A percentile compares a stretch with the other conserved stretches of the same genome.
phyloP scores from a whole-genome alignment of 2,888 invertebrate species.

The Perdita meconis region DNA sequence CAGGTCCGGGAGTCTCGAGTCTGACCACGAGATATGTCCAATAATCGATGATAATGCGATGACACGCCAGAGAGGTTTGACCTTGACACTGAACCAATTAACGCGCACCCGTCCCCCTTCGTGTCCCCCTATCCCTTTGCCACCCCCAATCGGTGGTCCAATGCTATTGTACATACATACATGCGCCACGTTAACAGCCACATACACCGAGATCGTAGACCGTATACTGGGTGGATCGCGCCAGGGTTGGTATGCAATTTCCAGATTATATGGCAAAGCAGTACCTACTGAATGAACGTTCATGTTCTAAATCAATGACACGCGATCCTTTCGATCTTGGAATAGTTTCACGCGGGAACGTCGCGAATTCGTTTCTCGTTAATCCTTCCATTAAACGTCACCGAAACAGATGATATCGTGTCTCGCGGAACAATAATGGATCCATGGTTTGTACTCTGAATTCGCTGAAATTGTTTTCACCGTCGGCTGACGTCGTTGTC shows the following conservation, averaged over 20 bases:
- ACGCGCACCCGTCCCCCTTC: constrained; percentile 81
- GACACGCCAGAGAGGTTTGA: constrained; percentile 79
- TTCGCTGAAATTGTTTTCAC: not conserved
- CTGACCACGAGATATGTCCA: constrained; percentile 76
- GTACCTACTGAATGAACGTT: constrained; percentile 48
- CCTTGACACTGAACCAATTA: constrained; percentile 84
- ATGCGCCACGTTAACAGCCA: constrained; percentile 71
- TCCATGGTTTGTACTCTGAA: not conserved
- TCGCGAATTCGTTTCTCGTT: not conserved
- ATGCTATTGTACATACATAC: constrained; percentile 74
- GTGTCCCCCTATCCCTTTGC: constrained; percentile 60
- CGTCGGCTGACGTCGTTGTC: too few relatives aligned
- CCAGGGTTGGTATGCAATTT: constrained; percentile 69
- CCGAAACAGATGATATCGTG: not conserved
- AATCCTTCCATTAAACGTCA: not conserved
- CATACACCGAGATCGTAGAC: constrained; percentile 67
- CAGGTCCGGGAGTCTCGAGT: constrained; percentile 54
- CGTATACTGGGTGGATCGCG: constrained; percentile 71
- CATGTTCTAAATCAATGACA: constrained; percentile 57
- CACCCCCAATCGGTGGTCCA: constrained; percentile 71
- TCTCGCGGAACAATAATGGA: not conserved
- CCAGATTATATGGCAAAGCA: constrained; percentile 60
- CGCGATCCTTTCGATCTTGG: constrained; percentile 35
- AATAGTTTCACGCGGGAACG: constrained; percentile 23
- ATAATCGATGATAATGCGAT: constrained; percentile 83